Percentiles rank a stretch among this genome's conserved stretches.
These are phyloP conservation scores for Calcarius lapponicus DNA, from an alignment of 2,797 vertebrate species.

Conservation along the genomic window DNA sequence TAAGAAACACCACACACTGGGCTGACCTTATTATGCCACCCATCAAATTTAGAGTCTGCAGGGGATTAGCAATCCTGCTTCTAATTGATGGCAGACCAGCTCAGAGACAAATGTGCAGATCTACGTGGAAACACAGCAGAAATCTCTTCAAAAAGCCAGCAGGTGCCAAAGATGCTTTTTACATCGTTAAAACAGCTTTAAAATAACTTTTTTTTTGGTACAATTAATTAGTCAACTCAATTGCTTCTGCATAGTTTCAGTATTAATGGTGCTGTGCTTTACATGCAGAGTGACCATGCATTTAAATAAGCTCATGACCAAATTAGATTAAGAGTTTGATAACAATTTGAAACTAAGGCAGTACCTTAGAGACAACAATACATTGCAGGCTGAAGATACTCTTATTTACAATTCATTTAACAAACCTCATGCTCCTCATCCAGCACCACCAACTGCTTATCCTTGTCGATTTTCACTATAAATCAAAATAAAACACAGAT, in stretches of 20 bases:
- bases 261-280: constrained; percentile 53
- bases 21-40: constrained; percentile 57
- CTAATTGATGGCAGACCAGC: constrained; percentile 52
- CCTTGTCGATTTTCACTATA: constrained; percentile 95
- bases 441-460: constrained; percentile 87
- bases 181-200: background rate
- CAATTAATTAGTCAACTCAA: constrained; percentile 31
- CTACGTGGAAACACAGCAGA: background rate
- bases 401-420: constrained; percentile 72
- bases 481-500: constrained; percentile 52
- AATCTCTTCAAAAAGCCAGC: constrained; percentile 25
- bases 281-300: constrained; percentile 61
- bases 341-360: constrained; percentile 69
- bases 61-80: constrained; percentile 50
- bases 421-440: constrained; percentile 93
- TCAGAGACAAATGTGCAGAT: constrained; percentile 12
- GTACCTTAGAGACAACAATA: constrained; percentile 66
- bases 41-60: constrained; percentile 57
- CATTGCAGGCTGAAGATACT: constrained; percentile 66
- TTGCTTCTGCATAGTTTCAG: constrained; percentile 8
- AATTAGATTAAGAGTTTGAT: constrained; percentile 67
- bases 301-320: constrained; percentile 63
- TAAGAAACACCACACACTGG: constrained; percentile 13
- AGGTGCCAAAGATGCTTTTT: constrained; percentile 13
- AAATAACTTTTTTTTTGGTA: background rate